Percentiles rank a stretch among this genome's conserved stretches.
Conservation (phyloP, 2,113 vertebrate species). For the Sylvietta virens region DNA sequence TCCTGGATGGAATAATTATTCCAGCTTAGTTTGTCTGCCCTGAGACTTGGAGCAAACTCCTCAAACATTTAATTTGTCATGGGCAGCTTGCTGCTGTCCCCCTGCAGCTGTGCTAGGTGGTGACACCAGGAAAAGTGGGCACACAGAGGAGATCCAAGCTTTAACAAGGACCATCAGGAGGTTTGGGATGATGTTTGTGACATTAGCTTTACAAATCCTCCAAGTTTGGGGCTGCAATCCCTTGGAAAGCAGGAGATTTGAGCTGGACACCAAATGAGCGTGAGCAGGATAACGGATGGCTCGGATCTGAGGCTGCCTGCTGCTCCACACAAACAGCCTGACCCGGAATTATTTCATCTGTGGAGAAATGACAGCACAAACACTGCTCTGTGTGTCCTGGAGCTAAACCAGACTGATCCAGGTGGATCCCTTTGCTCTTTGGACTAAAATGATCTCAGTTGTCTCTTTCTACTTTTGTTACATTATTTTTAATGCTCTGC, state of each 20-base stretch:
- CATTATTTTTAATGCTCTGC: background rate
- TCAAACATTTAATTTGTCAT: conserved; percentile 58
- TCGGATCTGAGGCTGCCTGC: conserved; percentile 67
- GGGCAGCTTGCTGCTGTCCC: background rate
- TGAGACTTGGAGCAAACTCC: conserved; percentile 47
- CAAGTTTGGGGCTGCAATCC: conserved; percentile 17
- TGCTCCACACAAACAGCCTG: conserved; percentile 27
- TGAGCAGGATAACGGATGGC: conserved; percentile 63
- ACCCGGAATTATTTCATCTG: background rate
- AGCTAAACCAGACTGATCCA: background rate
- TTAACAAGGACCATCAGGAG: background rate
- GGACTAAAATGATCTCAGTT: background rate
- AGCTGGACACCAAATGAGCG: conserved; percentile 49
- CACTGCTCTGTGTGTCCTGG: background rate
- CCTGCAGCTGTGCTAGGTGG: background rate
- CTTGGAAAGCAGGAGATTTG: conserved; percentile 57
- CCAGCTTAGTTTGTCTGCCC: conserved; percentile 71
- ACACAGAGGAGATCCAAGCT: background rate
- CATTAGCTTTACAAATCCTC: conserved; percentile 47
- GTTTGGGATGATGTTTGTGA: background rate
- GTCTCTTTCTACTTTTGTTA: background rate
- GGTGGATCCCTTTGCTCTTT: background rate
- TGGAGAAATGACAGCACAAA: conserved; percentile 22
- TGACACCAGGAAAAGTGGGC: background rate
- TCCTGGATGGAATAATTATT: conserved; percentile 73